Evolutionary conservation across 2,888 invertebrate genomes (phyloP).

Genomic region (Congeria kusceri): DNA sequence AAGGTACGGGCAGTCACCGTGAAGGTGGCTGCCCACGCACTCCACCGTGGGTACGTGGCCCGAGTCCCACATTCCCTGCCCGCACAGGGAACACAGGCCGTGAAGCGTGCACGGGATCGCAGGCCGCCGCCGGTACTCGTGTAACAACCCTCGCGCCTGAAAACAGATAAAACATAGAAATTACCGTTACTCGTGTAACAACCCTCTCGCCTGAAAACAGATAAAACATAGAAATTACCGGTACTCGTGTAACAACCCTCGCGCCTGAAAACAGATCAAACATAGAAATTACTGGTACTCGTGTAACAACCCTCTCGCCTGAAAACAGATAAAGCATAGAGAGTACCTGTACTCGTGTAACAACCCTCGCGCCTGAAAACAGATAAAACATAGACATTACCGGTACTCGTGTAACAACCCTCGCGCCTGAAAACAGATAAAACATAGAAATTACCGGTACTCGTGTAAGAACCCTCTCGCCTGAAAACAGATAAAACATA

Average conservation of each 20-base stretch:
- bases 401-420: background rate
- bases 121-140: conserved; percentile 95
- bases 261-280: conserved; percentile 87
- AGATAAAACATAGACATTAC: background rate
- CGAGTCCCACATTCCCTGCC: conserved; percentile 97
- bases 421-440: background rate
- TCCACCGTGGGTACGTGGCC: conserved; percentile 94
- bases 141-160: conserved; percentile 93
- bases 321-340: conserved; percentile 52
- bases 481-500: background rate
- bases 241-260: conserved; percentile 96
- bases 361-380: background rate
- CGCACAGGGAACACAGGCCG: conserved; percentile 94
- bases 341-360: background rate
- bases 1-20: conserved; percentile 75
- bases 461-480: too few relatives aligned
- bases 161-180: conserved; percentile 40
- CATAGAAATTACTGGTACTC: conserved; percentile 90
- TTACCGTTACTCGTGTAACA: conserved; percentile 94
- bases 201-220: conserved; percentile 90
- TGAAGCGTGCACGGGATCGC: conserved; percentile 95
- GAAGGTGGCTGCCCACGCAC: conserved; percentile 87
- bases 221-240: conserved; percentile 84
- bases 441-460: background rate
- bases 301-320: conserved; percentile 95